phyloP scores from a whole-genome alignment of 1,140 invertebrate species.

The Bombus superbus region DNA sequence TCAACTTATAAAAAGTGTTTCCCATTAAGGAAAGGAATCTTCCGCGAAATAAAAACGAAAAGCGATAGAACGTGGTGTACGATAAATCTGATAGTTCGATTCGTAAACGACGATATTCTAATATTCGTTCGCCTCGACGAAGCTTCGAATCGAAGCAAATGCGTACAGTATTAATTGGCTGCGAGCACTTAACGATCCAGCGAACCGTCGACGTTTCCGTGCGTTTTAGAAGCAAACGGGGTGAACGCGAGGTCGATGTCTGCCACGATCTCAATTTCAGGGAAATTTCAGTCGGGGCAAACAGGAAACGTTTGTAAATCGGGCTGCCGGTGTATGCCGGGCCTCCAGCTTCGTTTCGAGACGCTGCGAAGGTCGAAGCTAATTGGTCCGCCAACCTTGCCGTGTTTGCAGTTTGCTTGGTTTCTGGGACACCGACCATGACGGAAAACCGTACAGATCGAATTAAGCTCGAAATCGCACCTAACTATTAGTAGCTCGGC shows the following conservation, averaged over 20 bases:
- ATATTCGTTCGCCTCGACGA: background rate
- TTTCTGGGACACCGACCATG: slow-evolving; percentile 38
- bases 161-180: slow-evolving; percentile 12
- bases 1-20: background rate
- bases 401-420: slow-evolving; percentile 51
- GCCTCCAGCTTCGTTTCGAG: slow-evolving; percentile 21
- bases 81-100: background rate
- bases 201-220: background rate
- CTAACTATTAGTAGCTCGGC: slow-evolving; percentile 13
- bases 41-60: background rate
- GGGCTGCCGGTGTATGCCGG: background rate
- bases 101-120: background rate
- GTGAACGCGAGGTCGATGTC: background rate
- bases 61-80: background rate
- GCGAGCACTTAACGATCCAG: slow-evolving; percentile 7
- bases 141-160: background rate
- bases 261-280: slow-evolving; percentile 41
- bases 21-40: background rate
- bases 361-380: slow-evolving; percentile 43
- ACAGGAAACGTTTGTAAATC: slow-evolving; percentile 45
- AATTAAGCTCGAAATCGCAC: slow-evolving; percentile 42
- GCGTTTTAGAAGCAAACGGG: slow-evolving; percentile 8
- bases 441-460: slow-evolving; percentile 51
- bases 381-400: slow-evolving; percentile 50
- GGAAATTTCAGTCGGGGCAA: slow-evolving; percentile 43